phyloP scores from a whole-genome alignment of 2,113 vertebrate species.

The Platycercus adscitus region DNA sequence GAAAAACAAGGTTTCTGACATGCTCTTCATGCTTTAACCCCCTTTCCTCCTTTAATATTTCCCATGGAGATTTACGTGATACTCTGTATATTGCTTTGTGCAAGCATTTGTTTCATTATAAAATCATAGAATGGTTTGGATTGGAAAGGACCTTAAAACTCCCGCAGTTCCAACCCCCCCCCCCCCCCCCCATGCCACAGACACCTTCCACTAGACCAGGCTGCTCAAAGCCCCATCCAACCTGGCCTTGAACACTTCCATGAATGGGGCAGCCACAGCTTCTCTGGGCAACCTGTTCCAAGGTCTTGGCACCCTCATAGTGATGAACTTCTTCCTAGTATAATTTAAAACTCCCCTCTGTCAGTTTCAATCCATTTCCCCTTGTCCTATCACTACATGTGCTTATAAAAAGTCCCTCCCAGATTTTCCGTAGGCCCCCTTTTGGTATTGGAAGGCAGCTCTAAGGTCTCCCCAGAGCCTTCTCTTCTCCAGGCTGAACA shows the following conservation, averaged over 20 bases:
- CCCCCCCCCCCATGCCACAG: not conserved
- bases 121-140: not conserved
- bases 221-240: not conserved
- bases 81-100: rapidly evolving
- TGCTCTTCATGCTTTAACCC: not conserved
- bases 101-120: not conserved
- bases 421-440: not conserved
- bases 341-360: not conserved
- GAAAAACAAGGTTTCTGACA: not conserved
- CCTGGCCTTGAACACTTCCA: not conserved
- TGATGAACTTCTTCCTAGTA: not conserved
- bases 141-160: not conserved
- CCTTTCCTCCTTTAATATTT: not conserved
- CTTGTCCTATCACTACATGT: not conserved
- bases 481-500: not conserved
- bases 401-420: not conserved
- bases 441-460: not conserved
- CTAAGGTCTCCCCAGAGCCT: not conserved
- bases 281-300: not conserved
- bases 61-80: not conserved
- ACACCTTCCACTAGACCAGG: not conserved
- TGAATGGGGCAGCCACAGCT: not conserved
- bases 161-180: not conserved
- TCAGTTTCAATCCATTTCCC: not conserved
- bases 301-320: not conserved